A percentile compares a stretch with the other conserved stretches of the same genome.
Conservation (phyloP, 1,140 invertebrate species). For the Penaeus vannamei region DNA sequence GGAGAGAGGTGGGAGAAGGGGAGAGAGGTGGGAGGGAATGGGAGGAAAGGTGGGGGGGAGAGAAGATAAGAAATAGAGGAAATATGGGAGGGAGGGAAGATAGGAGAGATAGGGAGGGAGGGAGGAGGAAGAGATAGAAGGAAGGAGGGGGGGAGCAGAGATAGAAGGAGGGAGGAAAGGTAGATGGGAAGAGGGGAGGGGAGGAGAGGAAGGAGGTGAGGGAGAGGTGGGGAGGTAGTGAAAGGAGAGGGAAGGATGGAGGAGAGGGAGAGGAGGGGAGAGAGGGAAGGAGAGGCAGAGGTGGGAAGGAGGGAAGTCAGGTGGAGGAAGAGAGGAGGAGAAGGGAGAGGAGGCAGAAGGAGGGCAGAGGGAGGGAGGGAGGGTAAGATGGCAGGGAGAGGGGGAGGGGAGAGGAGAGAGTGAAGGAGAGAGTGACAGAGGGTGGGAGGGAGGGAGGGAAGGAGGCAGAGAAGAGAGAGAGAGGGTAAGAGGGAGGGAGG, state of each 20-base stretch:
- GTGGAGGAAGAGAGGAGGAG: too few relatives aligned
- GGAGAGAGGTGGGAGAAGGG: too few relatives aligned
- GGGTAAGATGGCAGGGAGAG: too few relatives aligned
- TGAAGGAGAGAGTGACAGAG: too few relatives aligned
- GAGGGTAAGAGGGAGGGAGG: too few relatives aligned
- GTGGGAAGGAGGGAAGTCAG: too few relatives aligned
- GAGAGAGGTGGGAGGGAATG: background rate
- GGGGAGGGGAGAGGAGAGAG: background rate
- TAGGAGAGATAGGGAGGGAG: background rate
- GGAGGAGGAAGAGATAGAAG: background rate
- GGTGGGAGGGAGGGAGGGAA: background rate
- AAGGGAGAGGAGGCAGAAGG: background rate
- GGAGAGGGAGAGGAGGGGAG: too few relatives aligned
- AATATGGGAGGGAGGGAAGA: background rate
- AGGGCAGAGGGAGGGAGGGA: background rate
- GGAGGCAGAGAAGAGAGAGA: background rate
- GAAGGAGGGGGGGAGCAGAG: constrained; percentile 23
- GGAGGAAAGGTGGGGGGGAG: too few relatives aligned
- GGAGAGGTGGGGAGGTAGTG: background rate
- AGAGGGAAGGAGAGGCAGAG: constrained; percentile 19
- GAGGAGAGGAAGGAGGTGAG: background rate
- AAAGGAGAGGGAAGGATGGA: background rate
- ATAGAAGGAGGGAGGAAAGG: background rate
- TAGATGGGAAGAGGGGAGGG: background rate
- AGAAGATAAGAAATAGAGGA: background rate